Evolutionary conservation across 2,797 vertebrate genomes (phyloP).

Genomic region (Aratinga solstitialis): DNA sequence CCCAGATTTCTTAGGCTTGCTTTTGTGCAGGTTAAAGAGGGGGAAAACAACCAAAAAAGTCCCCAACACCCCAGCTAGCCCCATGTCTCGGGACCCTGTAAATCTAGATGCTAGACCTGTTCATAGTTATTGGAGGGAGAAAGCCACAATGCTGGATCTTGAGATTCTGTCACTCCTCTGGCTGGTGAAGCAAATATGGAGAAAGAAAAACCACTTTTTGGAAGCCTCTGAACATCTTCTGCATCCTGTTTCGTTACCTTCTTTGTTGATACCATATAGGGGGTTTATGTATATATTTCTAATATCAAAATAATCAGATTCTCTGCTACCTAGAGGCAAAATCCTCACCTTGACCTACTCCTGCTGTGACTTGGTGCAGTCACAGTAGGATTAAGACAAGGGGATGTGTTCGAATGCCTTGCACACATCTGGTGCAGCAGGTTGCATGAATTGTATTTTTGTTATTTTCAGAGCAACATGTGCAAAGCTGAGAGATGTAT

Average conservation of each 20-base stretch:
- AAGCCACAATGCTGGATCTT: neutral
- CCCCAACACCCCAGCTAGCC: neutral
- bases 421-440: neutral
- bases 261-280: neutral
- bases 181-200: neutral
- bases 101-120: neutral
- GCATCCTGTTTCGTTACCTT: neutral
- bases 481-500: neutral
- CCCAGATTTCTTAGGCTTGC: neutral
- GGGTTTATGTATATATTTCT: neutral
- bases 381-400: neutral
- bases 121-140: neutral
- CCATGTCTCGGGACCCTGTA: neutral
- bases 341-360: neutral
- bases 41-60: neutral
- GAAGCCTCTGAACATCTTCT: neutral
- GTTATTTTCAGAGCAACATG: neutral
- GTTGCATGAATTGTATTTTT: neutral
- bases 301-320: neutral
- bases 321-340: neutral
- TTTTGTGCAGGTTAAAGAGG: neutral
- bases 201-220: neutral
- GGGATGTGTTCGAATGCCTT: neutral
- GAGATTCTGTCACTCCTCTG: neutral
- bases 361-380: neutral